Evolutionary conservation across 1,140 invertebrate genomes (phyloP), one percentile per base, ranked within the genome.

Genomic region (Archegozetes longisetosus): DNA sequence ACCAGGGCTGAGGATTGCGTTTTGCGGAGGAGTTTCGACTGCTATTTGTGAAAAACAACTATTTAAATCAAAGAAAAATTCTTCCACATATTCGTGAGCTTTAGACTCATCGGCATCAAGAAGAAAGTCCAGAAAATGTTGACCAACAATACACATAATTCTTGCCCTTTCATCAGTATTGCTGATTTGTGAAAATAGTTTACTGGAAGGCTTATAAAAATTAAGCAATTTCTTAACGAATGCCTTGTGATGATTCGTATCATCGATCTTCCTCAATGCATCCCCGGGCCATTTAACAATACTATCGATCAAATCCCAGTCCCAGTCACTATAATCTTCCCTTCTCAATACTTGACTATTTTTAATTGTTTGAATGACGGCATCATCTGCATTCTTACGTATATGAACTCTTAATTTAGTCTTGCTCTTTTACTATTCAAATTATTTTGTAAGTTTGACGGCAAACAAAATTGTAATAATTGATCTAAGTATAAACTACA

Each of bases 1-100:
- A 61, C 84, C 80, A 0, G 89, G 88, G 71, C 86, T 91, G 62
- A 96, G 85, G 0, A 92, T 73, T 64, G 86, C 87, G 69, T 93
- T 86, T 67, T 89, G 84, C 0, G 85, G 83, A 60, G 84, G 82
- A 66, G 80, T 78, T 17, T 83, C 77, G 12, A 77, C 80, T 26
- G 79, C 78, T 28, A 93, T 84, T 22, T 74, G 70, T 54, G 66
- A 64, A 28, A 95, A 75, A 69, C 89, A 84, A 1, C 76, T 74
- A 40, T 80, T 80, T 17, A 97, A 82, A 68, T 94, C 90, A 22
- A 69, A 75, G 26, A 95, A 80, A 4, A 90, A 75, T 61, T 93
- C 88, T 61, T 80, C 79, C 20, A 93, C 72, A 28, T 85, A 66
- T 64, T 73, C 75, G 17, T 68, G 62, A 49, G 71, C 69, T 61